Conservation (phyloP, 1,140 invertebrate genomes). For the Idris sp. region DNA sequence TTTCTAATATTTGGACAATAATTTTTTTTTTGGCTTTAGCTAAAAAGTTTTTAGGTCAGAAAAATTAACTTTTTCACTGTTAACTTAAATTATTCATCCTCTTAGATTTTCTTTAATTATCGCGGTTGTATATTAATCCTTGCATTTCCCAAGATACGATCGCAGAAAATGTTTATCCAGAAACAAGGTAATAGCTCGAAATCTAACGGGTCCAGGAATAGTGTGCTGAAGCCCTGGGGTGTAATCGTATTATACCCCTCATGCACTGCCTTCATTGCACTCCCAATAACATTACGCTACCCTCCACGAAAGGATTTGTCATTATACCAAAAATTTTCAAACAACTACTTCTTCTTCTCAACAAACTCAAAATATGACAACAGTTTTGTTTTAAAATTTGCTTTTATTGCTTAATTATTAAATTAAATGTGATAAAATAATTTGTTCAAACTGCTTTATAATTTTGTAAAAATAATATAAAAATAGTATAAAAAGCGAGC, state of each 20-base stretch:
- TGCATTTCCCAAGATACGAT: conserved; percentile 49
- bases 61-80: background rate
- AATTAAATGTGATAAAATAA: no score
- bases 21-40: no score
- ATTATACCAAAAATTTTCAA: conserved; percentile 47
- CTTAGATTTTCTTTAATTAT: conserved; percentile 46
- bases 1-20: no score
- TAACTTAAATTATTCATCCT: conserved; percentile 30
- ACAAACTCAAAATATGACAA: no score
- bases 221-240: conserved; percentile 75
- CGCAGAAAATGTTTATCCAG: conserved; percentile 67
- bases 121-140: conserved; percentile 40
- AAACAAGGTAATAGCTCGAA: conserved; percentile 68
- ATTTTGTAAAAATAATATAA: no score
- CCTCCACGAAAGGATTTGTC: conserved; percentile 60
- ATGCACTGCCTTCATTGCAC: conserved; percentile 73
- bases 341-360: conserved; percentile 11
- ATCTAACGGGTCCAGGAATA: conserved; percentile 73
- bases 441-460: no score
- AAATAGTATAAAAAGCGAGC: no score
- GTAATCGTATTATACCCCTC: conserved; percentile 76
- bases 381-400: no score
- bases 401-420: no score
- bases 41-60: no score
- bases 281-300: conserved; percentile 58